Base-by-base conservation (phyloP, 2,113 vertebrate species). In the Dermatemys mawii region DNA sequence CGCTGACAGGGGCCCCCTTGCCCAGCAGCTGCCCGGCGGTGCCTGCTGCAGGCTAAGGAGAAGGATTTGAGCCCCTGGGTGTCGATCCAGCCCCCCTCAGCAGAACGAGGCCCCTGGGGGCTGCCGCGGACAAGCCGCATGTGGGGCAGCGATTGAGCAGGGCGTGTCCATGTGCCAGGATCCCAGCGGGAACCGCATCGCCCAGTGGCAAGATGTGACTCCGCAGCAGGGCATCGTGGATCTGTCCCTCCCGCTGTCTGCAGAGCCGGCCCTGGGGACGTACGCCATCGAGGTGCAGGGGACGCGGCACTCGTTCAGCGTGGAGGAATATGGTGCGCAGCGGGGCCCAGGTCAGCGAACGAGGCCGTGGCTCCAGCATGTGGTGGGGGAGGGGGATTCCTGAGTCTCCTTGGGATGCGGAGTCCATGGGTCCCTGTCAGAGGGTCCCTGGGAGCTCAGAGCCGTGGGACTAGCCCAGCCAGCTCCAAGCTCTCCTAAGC, bases 161-260 rank as follows among this genome's bases (percentile, higher is more conserved):
- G 1, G 0, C 0, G 0, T 48, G 46, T 81, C 44, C 27, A 21
- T 0, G 0, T 0, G 8, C 11, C 81, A 96, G 95, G 96, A 97
- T 60, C 93, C 96, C 91, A 82, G 6, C 0, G 7, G 67, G 78
- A 96, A 97, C 38, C 83, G 48, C 75, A 94, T 97, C 0, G 93
- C 63, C 0, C 89, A 96, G 94, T 97, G 96, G 96, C 55, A 0
- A 88, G 73, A 89, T 0, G 51, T 93, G 91, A 80, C 1, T 29
- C 92, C 87, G 0, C 91, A 0, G 29, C 96, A 96, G 78, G 96
- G 95, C 22, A 97, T 96, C 0, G 88, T 86, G 90, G 95, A 94
- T 10, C 85, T 97, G 78, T 92, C 93, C 90, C 75, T 97, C 27
- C 95, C 91, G 0, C 90, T 97, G 90, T 90, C 88, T n/a, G 63